Conservation (phyloP, 2,888 invertebrate species). For the Parnassius apollo region DNA sequence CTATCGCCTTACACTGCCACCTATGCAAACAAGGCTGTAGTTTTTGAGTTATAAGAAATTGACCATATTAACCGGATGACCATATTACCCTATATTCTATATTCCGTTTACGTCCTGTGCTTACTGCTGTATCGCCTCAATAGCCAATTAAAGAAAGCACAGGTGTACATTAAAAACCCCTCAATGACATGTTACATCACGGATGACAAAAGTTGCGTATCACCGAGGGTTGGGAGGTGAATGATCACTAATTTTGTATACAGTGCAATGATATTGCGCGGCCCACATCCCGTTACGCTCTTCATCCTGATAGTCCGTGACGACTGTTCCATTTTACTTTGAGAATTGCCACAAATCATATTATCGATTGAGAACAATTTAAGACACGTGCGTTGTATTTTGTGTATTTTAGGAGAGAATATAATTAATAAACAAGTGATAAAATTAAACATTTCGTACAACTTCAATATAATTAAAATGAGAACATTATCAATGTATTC, state of each 20-base stretch:
- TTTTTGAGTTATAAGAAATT: too few species aligned
- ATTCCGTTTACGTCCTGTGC: too few species aligned
- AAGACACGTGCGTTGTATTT: constrained; percentile 42
- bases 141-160: not conserved
- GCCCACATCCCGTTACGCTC: constrained; percentile 58
- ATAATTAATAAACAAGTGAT: not conserved
- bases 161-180: constrained; percentile 13
- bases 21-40: too few species aligned
- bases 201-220: constrained; percentile 45
- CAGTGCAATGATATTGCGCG: constrained; percentile 43
- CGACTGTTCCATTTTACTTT: constrained; percentile 45
- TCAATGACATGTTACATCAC: constrained; percentile 29
- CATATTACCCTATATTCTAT: too few species aligned
- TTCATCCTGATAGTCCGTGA: constrained; percentile 50
- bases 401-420: constrained; percentile 1
- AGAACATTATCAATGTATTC: too few species aligned
- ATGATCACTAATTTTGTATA: constrained; percentile 75
- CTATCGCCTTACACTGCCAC: too few species aligned
- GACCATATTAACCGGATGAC: too few species aligned
- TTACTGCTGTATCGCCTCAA: too few species aligned
- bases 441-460: too few species aligned
- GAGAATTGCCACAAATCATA: constrained; percentile 45
- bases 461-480: too few species aligned
- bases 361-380: constrained; percentile 36
- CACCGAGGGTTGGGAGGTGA: constrained; percentile 49